Evolutionary conservation across 2,113 vertebrate genomes (phyloP).

Genomic region (Neopipo cinnamomea): DNA sequence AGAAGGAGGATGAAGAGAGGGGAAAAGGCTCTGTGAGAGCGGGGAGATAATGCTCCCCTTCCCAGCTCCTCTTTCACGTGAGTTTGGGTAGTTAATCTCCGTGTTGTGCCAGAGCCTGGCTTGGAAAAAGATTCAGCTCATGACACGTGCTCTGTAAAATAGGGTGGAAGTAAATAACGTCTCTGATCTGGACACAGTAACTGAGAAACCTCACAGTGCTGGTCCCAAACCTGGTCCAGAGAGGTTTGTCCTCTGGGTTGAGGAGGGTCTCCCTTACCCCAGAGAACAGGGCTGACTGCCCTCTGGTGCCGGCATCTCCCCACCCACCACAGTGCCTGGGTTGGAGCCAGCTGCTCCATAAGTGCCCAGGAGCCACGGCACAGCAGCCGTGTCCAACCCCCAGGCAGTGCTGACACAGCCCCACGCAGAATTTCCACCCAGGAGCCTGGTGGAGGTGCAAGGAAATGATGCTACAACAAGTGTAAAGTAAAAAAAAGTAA

Average conservation of each 20-base stretch:
- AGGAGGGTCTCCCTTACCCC: not conserved
- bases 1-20: not conserved
- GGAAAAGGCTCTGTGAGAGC: not conserved
- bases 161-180: not conserved
- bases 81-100: not conserved
- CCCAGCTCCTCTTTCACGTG: not conserved
- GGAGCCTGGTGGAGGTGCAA: not conserved
- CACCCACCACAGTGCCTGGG: not conserved
- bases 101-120: not conserved
- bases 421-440: not conserved
- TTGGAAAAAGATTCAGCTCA: not conserved
- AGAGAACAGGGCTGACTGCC: not conserved
- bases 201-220: not conserved
- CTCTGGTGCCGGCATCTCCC: not conserved
- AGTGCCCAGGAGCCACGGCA: rapidly evolving
- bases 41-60: rapidly evolving
- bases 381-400: not conserved
- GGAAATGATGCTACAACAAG: rapidly evolving
- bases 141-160: not conserved
- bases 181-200: not conserved
- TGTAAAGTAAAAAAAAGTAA: not conserved
- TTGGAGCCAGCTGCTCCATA: not conserved
- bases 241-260: not conserved
- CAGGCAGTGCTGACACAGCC: not conserved
- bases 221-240: not conserved